These are phyloP conservation scores for Trachelus troglodyta DNA, from an alignment of 2,888 invertebrate species.

Conservation along the genomic window DNA sequence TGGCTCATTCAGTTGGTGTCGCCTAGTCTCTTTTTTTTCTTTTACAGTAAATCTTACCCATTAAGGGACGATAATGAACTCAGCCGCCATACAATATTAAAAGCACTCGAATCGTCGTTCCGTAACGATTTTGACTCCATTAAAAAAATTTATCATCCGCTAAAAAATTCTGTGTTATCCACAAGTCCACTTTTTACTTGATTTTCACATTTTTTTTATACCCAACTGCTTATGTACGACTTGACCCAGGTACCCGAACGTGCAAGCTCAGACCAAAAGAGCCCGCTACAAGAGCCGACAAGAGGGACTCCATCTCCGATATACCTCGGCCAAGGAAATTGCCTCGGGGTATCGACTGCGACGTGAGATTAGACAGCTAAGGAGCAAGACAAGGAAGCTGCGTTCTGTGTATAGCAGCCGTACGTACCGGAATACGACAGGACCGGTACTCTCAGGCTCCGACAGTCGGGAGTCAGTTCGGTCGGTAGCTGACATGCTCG, in stretches of 20 bases:
- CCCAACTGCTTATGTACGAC: neutral
- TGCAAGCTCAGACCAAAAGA: neutral
- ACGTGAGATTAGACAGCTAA: neutral
- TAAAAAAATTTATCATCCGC: neutral
- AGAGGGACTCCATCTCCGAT: neutral
- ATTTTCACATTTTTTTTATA: neutral
- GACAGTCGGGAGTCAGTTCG: neutral
- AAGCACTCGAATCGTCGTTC: neutral
- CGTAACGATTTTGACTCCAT: neutral
- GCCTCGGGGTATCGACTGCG: slow-evolving; percentile 5
- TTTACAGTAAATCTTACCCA: slow-evolving; percentile 59
- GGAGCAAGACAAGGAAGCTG: neutral
- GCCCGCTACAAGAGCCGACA: neutral
- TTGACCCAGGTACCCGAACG: neutral
- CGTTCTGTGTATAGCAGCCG: neutral
- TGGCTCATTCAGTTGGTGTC: slow-evolving; percentile 63
- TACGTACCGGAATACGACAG: neutral
- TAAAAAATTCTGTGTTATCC: neutral
- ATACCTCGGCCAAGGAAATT: neutral
- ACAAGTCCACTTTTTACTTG: neutral
- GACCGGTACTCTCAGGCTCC: neutral
- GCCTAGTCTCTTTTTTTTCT: slow-evolving; percentile 30
- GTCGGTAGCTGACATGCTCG: slow-evolving; percentile 19
- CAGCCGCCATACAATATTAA: slow-evolving; percentile 4
- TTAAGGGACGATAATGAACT: slow-evolving; percentile 59